These are phyloP conservation scores for Thaumatotibia leucotreta DNA, from an alignment of 1,140 invertebrate genomes.

Conservation along the genomic window DNA sequence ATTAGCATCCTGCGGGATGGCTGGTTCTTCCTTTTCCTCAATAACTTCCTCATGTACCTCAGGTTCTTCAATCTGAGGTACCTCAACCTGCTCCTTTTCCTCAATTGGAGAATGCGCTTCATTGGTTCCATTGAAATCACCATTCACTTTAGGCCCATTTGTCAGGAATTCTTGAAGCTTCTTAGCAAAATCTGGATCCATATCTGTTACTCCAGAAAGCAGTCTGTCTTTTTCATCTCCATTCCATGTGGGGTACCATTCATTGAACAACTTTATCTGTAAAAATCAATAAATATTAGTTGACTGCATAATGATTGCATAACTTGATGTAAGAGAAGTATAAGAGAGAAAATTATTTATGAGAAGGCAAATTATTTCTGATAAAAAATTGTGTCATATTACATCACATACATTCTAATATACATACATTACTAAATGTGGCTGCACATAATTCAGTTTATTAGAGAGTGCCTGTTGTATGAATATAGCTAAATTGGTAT, in stretches of 20 bases:
- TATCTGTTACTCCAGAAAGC: slow-evolving; percentile 82
- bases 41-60: slow-evolving; percentile 16
- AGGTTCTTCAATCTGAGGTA: slow-evolving; percentile 19
- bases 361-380: neutral
- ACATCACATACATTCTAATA: too few species aligned
- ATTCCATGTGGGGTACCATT: slow-evolving; percentile 91
- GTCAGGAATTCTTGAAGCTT: slow-evolving; percentile 80
- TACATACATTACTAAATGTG: too few species aligned
- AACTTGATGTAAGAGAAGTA: neutral
- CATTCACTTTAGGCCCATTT: slow-evolving; percentile 57
- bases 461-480: too few species aligned
- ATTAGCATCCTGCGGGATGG: slow-evolving; percentile 36
- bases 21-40: neutral
- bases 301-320: neutral
- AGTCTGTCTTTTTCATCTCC: slow-evolving; percentile 84
- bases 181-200: slow-evolving; percentile 83
- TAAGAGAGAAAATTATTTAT: neutral
- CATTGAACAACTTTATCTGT: slow-evolving; percentile 88
- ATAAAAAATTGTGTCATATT: neutral
- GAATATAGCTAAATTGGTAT: too few species aligned
- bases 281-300: slow-evolving; percentile 26
- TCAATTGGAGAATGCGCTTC: slow-evolving; percentile 20
- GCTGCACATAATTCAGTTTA: too few species aligned
- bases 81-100: slow-evolving; percentile 22
- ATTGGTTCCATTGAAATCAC: slow-evolving; percentile 35